Base-by-base conservation (phyloP, 2,888 invertebrate genomes). In the Hedya salicella region DNA sequence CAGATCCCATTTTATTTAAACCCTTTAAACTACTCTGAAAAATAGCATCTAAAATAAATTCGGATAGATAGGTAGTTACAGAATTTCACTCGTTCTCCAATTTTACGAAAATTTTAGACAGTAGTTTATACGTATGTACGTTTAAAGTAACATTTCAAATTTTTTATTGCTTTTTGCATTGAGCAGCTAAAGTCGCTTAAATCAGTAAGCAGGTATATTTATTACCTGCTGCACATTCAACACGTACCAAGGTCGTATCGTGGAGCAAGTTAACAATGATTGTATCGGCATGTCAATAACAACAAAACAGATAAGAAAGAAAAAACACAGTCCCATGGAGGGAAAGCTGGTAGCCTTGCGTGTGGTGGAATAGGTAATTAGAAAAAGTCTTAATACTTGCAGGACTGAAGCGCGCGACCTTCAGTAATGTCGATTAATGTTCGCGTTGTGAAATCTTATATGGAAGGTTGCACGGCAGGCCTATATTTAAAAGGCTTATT, bases 391-490 rank as follows among this genome's bases (percentile, higher is more conserved):
- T 9, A 40, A 61, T 50, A 42, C 52, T 32, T 62, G 52, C 69
- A 66, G 62, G 70, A 69, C 68, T 68, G 69, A 68, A 62, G 32
- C 57, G 70, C 68, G 70, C 71, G 80, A 78, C 82, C 81, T 81
- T 80, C 78, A 69, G 53, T 66, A 64, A 66, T 71, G 72, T 74
- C 74, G 76, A 78, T 80, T 78, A 70, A 71, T 72, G 72, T 72
- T 76, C 74, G 71, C 71, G 61, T 80, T 80, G 73, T 77, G 78
- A 74, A 81, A 81, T 75, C 75, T 50, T 75, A 74, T 75, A 80
- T 74, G 81, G 78, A 78, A 80, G 79, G 79, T 75, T 78, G 76
- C 59, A 70, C 63, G 64, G 59, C 70, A 36, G 52, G 13, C 44
- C 50, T n/a, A 52, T 42, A 52, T 44, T 62, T 30, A 60, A 60